Conservation (phyloP, 2,113 vertebrate genomes). For the Ranitomeya variabilis region DNA sequence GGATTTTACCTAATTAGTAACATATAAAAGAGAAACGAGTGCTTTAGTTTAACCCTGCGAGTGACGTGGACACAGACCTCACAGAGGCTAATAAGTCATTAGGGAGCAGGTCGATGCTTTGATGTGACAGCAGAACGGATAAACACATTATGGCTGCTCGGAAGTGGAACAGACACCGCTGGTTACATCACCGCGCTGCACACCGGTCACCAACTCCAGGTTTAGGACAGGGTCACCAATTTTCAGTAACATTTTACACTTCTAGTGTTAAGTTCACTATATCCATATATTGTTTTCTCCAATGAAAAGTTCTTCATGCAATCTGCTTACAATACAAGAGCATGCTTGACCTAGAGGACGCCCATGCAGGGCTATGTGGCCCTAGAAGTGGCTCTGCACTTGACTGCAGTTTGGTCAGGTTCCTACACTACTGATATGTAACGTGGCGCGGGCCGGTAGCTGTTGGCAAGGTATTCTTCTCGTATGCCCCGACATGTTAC, state of each 20-base stretch:
- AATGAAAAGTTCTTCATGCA: background rate
- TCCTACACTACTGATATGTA: too few relatives aligned
- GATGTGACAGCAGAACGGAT: conserved; percentile 53
- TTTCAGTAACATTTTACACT: conserved; percentile 12
- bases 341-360: too few relatives aligned
- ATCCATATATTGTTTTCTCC: background rate
- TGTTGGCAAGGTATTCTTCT: too few relatives aligned
- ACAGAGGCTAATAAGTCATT: conserved; percentile 53
- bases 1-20: conserved; percentile 19
- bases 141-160: conserved; percentile 52
- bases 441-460: too few relatives aligned
- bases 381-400: too few relatives aligned
- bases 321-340: background rate
- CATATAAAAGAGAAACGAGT: background rate
- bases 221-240: background rate
- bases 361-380: too few relatives aligned
- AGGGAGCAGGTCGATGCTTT: conserved; percentile 56
- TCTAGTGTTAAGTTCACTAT: background rate
- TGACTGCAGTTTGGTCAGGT: too few relatives aligned
- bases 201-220: conserved; percentile 6
- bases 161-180: conserved; percentile 43
- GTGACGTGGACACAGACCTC: conserved; percentile 44
- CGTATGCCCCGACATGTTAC: too few relatives aligned
- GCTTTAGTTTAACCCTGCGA: conserved; percentile 37
- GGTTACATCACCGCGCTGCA: conserved; percentile 15